Evolutionary conservation across 2,797 vertebrate species (phyloP), one percentile per base, ranked within the genome.

Genomic region (Cetoscarus ocellatus): DNA sequence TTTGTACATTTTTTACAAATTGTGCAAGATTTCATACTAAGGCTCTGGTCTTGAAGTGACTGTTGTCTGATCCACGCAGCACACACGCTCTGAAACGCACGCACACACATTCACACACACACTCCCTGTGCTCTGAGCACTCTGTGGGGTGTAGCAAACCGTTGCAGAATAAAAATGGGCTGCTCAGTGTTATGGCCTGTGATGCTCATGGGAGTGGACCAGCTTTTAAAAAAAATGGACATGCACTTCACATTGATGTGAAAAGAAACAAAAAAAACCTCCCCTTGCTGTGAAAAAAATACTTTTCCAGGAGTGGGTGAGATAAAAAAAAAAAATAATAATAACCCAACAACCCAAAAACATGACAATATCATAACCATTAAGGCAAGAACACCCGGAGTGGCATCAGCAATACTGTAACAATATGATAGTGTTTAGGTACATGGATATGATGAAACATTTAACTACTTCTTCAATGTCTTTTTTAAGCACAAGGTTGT

Each of bases 1-100:
- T 68, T 90, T 88, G 90, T 88, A 88, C 74, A 85, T 93, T 96
- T 97, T 98, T 95, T 96, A 97, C 95, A 98, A 96, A 96, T 97
- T 98, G 96, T 99, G 97, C 97, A 98, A 96, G 95, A 95, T 97
- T 96, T 98, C 95, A 95, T 96, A 97, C 97, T 97, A 99, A 99
- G 97, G 97, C 97, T 98, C 96, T 94, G 96, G 96, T 98, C 96
- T 98, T 96, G 95, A 96, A 92, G 94, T 96, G 96, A 97, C 95
- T 96, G 95, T 95, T 96, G 95, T 96, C 93, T 96, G 93, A 94
- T 96, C 95, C 87, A 95, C 70, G 47, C 55, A 52, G 45, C 74
- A 93, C 52, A 50, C 73, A 27, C 68, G 27, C 65, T 12, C 73
- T 48, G 49, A 40, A 55, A 45, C 70, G 42, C 79, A 53, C 69